Evolutionary conservation across 2,113 vertebrate species (phyloP).

Genomic region (Microcebus griseorufus): DNA sequence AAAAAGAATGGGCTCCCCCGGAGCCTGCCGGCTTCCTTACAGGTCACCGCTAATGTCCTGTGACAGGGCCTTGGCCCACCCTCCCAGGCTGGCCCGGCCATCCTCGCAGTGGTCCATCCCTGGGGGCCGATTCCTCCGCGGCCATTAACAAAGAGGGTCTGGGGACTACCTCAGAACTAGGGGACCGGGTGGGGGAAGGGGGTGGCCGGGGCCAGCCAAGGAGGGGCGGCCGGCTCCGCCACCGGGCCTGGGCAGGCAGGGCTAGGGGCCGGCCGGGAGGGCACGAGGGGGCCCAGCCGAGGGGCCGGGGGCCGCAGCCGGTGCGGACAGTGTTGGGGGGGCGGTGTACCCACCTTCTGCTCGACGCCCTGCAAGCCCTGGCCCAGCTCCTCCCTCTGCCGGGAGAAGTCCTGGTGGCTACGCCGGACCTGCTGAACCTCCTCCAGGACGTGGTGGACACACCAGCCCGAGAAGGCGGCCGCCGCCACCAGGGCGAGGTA

Average conservation of each 20-base stretch:
- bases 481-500: conserved; percentile 77
- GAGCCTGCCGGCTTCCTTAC: conserved; percentile 46
- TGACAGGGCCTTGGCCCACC: conserved; percentile 56
- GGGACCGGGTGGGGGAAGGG: background rate
- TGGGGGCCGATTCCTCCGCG: background rate
- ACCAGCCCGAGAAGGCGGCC: conserved; percentile 81
- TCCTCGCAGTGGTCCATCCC: background rate
- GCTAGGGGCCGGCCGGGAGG: background rate
- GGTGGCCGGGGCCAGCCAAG: background rate
- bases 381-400: conserved; percentile 81
- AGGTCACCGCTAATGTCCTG: conserved; percentile 58
- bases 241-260: background rate
- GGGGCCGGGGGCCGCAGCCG: background rate
- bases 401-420: conserved; percentile 79
- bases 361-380: conserved; percentile 78
- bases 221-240: background rate
- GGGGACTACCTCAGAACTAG: background rate
- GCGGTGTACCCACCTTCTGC: conserved; percentile 80
- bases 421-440: conserved; percentile 82
- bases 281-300: background rate
- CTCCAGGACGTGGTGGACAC: conserved; percentile 81
- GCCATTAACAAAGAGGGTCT: conserved; percentile 55
- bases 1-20: conserved; percentile 41
- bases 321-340: background rate
- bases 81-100: background rate